Percentiles rank a stretch among this genome's conserved stretches.
These are phyloP conservation scores for Thaumetopoea pityocampa DNA, from an alignment of 1,140 invertebrate species.

Conservation along the genomic window DNA sequence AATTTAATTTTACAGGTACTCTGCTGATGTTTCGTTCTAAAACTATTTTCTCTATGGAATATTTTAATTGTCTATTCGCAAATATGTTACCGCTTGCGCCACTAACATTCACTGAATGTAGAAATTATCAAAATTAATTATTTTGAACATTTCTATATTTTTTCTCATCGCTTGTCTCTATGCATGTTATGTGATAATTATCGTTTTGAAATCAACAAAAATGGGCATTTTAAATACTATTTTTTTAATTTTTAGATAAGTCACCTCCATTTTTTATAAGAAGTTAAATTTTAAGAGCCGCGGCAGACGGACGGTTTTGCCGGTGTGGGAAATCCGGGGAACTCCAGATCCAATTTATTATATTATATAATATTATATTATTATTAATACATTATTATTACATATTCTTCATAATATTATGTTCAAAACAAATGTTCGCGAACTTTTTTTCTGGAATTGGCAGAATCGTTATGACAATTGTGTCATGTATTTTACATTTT, in stretches of 20 bases:
- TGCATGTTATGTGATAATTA: conserved; percentile 38
- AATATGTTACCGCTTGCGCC: conserved; percentile 28
- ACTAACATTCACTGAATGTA: conserved; percentile 56
- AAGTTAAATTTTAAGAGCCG: conserved; percentile 7
- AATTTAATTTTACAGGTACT: conserved; percentile 25
- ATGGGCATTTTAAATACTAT: conserved; percentile 65
- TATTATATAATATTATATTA: too few species aligned
- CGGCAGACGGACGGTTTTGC: too few species aligned
- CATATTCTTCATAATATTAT: too few species aligned
- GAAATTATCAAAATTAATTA: conserved; percentile 32
- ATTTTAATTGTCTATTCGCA: conserved; percentile 31
- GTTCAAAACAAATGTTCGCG: too few species aligned
- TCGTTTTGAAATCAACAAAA: conserved; percentile 35
- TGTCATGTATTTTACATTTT: too few species aligned
- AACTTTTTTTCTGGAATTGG: too few species aligned
- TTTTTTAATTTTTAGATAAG: conserved; percentile 19
- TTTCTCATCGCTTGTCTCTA: conserved; percentile 23
- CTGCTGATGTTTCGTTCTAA: conserved; percentile 9
- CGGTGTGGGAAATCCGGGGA: too few species aligned
- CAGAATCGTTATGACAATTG: too few species aligned
- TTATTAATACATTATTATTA: too few species aligned
- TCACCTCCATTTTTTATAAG: conserved; percentile 61
- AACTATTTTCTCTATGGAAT: conserved; percentile 1
- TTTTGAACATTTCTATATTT: conserved; percentile 45
- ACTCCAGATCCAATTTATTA: too few species aligned